Percentiles rank a stretch among this genome's conserved stretches.
phyloP scores from a whole-genome alignment of 2,113 vertebrate genomes.

The Madoqua kirkii region DNA sequence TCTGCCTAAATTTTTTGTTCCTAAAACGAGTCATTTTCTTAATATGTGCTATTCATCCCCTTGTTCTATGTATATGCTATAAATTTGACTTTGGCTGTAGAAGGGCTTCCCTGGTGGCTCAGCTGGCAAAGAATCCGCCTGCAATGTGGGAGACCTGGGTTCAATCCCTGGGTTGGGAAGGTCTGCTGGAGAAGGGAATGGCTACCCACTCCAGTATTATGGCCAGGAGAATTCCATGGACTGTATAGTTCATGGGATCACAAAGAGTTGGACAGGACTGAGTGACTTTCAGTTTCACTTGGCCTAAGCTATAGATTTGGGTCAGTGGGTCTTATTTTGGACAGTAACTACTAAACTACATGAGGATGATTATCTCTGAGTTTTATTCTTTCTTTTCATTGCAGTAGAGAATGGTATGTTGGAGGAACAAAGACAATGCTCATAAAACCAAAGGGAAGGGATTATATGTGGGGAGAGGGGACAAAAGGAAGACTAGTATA shows the following conservation, averaged over 20 bases:
- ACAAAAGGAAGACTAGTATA: background rate
- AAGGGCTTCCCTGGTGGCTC: background rate
- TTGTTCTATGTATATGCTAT: background rate
- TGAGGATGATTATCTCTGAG: slow-evolving; percentile 14
- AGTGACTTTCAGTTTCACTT: background rate
- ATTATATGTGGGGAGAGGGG: background rate
- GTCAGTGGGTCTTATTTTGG: background rate
- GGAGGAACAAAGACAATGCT: background rate
- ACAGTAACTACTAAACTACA: background rate
- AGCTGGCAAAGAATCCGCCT: background rate
- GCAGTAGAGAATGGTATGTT: slow-evolving; percentile 8
- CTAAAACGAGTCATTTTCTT: slow-evolving; percentile 11
- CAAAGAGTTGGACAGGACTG: background rate
- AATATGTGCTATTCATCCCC: background rate
- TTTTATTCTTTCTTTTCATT: background rate
- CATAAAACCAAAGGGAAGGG: background rate
- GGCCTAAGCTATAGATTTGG: background rate
- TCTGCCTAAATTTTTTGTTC: slow-evolving; percentile 11
- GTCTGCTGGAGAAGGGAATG: background rate
- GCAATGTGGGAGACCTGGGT: background rate
- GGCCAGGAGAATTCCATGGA: background rate
- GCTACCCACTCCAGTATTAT: background rate
- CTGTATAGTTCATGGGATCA: background rate
- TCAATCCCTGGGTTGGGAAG: background rate
- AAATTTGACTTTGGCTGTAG: background rate